These are phyloP conservation scores for Tipula helvola DNA, from an alignment of 2,888 invertebrate species.

Conservation along the genomic window DNA sequence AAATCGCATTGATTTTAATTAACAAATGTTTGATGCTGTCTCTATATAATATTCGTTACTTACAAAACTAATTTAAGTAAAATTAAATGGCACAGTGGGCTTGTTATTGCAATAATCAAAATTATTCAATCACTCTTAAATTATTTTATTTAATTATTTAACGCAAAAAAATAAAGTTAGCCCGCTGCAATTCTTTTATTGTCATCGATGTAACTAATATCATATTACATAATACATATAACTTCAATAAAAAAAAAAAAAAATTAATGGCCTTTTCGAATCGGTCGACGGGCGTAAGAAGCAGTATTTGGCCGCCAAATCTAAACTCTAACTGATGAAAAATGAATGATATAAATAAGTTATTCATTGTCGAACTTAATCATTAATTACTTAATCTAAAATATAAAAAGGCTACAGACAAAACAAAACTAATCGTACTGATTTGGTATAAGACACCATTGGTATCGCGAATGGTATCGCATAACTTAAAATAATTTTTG, in stretches of 20 bases:
- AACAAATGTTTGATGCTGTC: neutral
- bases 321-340: neutral
- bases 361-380: neutral
- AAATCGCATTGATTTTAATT: neutral
- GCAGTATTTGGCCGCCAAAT: neutral
- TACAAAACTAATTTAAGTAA: neutral
- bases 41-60: neutral
- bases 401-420: neutral
- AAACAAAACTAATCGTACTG: neutral
- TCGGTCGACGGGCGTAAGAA: neutral
- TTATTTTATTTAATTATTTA: no score
- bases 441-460: neutral
- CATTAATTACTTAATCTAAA: neutral
- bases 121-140: no score
- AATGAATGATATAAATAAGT: neutral
- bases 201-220: neutral
- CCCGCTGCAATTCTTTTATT: neutral
- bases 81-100: neutral
- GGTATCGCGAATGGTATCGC: neutral
- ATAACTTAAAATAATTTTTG: neutral
- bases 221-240: no score
- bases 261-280: neutral
- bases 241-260: neutral
- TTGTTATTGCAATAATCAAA: neutral
- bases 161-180: no score